Percentiles rank a stretch among this genome's conserved stretches.
These are phyloP conservation scores for Sarcophaga rosellei DNA, from an alignment of 2,888 invertebrate genomes.

Conservation along the genomic window DNA sequence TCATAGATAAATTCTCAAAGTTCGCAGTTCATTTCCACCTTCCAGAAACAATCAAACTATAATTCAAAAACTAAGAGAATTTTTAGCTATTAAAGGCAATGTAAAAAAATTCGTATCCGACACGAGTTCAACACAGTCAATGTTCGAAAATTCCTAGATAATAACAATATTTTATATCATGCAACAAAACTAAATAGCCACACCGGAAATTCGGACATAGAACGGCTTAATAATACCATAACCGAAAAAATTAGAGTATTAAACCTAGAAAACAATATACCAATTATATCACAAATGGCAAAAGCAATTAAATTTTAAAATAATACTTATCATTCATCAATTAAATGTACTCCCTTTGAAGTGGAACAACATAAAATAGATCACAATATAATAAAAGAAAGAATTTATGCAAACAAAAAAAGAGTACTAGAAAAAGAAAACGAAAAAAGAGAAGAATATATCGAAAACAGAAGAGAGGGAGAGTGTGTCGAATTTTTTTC, in stretches of 20 bases:
- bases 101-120: constrained; percentile 58
- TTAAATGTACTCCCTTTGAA: constrained; percentile 58
- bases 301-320: constrained; percentile 63
- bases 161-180: constrained; percentile 58
- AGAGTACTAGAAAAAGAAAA: too few relatives aligned
- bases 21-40: constrained; percentile 37
- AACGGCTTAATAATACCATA: constrained; percentile 57
- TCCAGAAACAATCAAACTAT: constrained; percentile 38
- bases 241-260: constrained; percentile 62
- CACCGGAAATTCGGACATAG: neutral
- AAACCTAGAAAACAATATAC: constrained; percentile 56
- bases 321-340: constrained; percentile 64
- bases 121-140: constrained; percentile 63
- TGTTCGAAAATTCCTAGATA: constrained; percentile 55
- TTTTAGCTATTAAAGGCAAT: constrained; percentile 52
- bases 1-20: constrained; percentile 53
- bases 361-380: constrained; percentile 52
- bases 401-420: neutral
- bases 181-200: constrained; percentile 54
- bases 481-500: too few relatives aligned
- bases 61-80: constrained; percentile 25
- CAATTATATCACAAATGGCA: constrained; percentile 64
- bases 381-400: too few relatives aligned
- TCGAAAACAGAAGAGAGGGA: too few relatives aligned
- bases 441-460: too few relatives aligned